Evolutionary conservation across 2,888 invertebrate genomes (phyloP).

Genomic region (Allygus modestus): DNA sequence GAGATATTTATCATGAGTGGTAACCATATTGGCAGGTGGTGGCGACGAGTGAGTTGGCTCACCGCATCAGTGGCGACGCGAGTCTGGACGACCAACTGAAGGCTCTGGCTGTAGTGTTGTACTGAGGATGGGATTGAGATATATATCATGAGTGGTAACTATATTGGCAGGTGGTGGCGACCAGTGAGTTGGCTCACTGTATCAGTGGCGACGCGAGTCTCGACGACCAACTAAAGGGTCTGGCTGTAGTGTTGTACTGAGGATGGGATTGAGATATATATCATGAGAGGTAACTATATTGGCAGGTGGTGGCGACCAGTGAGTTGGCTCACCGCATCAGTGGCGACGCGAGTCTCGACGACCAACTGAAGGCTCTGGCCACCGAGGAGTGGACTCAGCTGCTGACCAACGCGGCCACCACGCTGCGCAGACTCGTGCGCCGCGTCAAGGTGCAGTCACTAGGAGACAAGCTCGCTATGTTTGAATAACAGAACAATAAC

Average conservation of each 20-base stretch:
- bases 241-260: too few species aligned
- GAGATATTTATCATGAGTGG: too few species aligned
- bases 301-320: slow-evolving; percentile 77
- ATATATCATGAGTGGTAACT: too few species aligned
- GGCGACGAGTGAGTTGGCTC: slow-evolving; percentile 77
- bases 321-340: slow-evolving; percentile 72
- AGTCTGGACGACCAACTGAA: slow-evolving; percentile 80
- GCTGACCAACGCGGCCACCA: slow-evolving; percentile 81
- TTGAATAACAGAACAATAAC: too few species aligned
- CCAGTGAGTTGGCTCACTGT: slow-evolving; percentile 74
- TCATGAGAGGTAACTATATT: too few species aligned
- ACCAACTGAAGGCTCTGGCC: slow-evolving; percentile 78
- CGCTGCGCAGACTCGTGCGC: slow-evolving; percentile 83
- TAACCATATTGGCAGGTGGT: too few species aligned
- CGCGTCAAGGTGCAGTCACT: slow-evolving; percentile 84
- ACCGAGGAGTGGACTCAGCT: slow-evolving; percentile 84
- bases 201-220: slow-evolving; percentile 72
- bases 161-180: slow-evolving; percentile 78
- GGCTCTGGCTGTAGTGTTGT: slow-evolving; percentile 75
- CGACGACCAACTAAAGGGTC: slow-evolving; percentile 79
- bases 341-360: slow-evolving; percentile 75
- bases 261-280: too few species aligned
- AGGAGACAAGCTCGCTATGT: too few species aligned
- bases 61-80: slow-evolving; percentile 67
- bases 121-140: too few species aligned